Evolutionary conservation across 2,113 vertebrate species (phyloP).

Genomic region (Cyanoliseus patagonus): DNA sequence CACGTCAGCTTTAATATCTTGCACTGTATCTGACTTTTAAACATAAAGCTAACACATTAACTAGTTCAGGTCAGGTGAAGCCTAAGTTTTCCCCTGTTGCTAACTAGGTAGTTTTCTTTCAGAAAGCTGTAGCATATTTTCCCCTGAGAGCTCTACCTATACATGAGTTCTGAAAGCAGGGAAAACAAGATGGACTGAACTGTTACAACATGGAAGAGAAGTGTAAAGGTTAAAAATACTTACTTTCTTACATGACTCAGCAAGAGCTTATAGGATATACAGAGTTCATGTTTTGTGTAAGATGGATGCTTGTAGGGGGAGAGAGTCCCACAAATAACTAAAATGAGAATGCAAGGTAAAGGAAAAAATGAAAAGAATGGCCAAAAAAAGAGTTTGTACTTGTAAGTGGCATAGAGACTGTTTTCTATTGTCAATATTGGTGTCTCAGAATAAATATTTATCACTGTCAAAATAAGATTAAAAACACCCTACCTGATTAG

Average conservation of each 20-base stretch:
- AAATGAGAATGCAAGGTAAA: background rate
- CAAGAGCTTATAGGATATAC: background rate
- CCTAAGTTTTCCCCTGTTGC: background rate
- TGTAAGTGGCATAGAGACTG: background rate
- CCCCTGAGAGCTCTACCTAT: background rate
- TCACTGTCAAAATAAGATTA: background rate
- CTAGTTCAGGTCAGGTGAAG: background rate
- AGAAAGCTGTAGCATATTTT: background rate
- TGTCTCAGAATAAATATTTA: background rate
- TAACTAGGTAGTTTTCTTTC: background rate
- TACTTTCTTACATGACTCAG: rapidly evolving
- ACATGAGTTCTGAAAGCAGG: background rate
- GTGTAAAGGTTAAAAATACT: background rate
- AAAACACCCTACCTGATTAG: background rate
- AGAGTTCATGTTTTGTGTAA: background rate
- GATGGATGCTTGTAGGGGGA: background rate
- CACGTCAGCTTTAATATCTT: background rate
- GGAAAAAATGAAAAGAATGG: background rate
- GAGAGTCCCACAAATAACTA: background rate
- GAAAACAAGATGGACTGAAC: rapidly evolving
- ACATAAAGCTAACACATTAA: background rate
- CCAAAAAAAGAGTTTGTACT: background rate
- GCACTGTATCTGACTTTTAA: background rate
- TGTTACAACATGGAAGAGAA: background rate
- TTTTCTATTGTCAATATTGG: background rate